phyloP scores from a whole-genome alignment of 64 coral and sea anemone species.

The Dendrophyllia cribrosa region DNA sequence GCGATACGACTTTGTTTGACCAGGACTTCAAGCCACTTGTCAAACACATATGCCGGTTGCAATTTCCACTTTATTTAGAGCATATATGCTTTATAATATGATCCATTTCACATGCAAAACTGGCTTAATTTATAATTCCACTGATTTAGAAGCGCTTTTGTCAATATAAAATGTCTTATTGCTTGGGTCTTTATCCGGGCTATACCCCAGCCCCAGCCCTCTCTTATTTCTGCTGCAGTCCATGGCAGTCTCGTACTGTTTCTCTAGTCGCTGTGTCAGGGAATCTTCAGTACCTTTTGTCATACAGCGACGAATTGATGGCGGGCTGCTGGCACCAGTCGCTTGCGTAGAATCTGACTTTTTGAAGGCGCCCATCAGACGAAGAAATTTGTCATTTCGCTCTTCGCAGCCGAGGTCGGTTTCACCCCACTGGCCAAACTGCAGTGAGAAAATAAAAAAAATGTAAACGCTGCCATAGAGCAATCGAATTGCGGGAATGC shows the following conservation, averaged over 20 bases:
- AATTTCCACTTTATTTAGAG: too few relatives aligned
- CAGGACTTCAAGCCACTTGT: too few relatives aligned
- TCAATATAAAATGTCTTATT: slow-evolving; percentile 71
- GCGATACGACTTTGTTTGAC: too few relatives aligned
- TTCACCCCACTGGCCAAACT: slow-evolving; percentile 62
- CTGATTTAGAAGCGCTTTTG: slow-evolving; percentile 37
- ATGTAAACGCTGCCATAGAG: neutral
- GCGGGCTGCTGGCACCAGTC: neutral
- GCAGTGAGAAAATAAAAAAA: neutral
- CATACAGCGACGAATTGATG: slow-evolving; percentile 36
- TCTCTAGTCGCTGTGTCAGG: slow-evolving; percentile 30
- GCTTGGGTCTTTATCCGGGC: slow-evolving; percentile 57
- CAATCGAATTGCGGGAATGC: too few relatives aligned
- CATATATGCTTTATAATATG: neutral
- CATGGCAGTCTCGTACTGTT: slow-evolving; percentile 62
- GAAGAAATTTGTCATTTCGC: slow-evolving; percentile 61
- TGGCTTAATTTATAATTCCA: slow-evolving; percentile 15
- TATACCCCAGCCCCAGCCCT: slow-evolving; percentile 61
- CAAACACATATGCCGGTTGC: too few relatives aligned
- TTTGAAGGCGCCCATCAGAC: slow-evolving; percentile 72
- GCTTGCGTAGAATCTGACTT: neutral
- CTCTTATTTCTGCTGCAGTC: slow-evolving; percentile 24
- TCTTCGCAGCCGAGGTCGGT: slow-evolving; percentile 47
- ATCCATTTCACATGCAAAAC: neutral
- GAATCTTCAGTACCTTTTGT: slow-evolving; percentile 26